Conservation (phyloP, 92 coral and sea anemone genomes). For the Montipora capitata region DNA sequence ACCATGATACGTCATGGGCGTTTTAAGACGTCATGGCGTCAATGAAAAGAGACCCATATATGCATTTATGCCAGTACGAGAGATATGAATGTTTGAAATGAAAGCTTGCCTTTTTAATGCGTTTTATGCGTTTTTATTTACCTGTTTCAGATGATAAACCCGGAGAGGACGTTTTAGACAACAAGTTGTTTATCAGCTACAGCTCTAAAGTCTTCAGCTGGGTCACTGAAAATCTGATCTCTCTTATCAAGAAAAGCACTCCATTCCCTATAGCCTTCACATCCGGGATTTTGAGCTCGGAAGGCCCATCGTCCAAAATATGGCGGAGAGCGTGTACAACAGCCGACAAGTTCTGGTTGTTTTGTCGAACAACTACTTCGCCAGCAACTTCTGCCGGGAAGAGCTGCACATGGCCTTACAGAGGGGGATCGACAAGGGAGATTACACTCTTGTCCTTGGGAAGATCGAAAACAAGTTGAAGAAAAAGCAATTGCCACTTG, state of each 20-base stretch:
- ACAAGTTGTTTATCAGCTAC: conserved; percentile 50
- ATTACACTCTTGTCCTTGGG: conserved; percentile 32
- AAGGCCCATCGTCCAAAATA: conserved; percentile 74
- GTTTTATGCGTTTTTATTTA: too few species aligned
- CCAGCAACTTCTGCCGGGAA: conserved; percentile 78
- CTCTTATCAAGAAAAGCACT: conserved; percentile 41
- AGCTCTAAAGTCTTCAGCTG: conserved; percentile 50
- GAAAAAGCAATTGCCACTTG: conserved; percentile 32
- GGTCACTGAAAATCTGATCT: conserved; percentile 49
- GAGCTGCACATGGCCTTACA: conserved; percentile 78
- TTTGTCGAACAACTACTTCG: conserved; percentile 79
- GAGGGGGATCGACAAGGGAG: conserved; percentile 32
- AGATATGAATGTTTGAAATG: too few species aligned
- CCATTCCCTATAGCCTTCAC: conserved; percentile 73
- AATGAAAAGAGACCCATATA: too few species aligned
- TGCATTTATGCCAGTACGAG: too few species aligned
- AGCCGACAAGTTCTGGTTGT: conserved; percentile 77
- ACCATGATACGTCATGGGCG: too few species aligned
- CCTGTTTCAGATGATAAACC: neutral
- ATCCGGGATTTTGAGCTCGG: conserved; percentile 79
- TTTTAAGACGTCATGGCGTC: too few species aligned
- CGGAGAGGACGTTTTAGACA: neutral
- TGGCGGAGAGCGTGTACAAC: conserved; percentile 83
- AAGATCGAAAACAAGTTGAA: conserved; percentile 31
- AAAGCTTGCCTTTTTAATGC: too few species aligned